phyloP scores from a whole-genome alignment of 2,888 invertebrate species.

The Carabus problematicus region DNA sequence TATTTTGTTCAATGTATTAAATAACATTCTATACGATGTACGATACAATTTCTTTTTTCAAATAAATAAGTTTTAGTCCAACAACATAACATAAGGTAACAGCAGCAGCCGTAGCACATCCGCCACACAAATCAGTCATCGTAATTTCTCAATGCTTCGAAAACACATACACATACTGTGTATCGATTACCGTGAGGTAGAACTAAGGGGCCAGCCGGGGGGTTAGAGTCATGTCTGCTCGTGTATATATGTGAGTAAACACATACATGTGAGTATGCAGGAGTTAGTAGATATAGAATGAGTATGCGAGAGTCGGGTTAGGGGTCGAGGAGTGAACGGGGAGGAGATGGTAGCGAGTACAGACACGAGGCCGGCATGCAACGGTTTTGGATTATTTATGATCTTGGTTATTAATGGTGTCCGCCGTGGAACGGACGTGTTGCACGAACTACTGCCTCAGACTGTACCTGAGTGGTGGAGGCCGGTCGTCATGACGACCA shows the following conservation, averaged over 20 bases:
- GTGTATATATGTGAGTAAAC: constrained; percentile 1
- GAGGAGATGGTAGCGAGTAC: not conserved
- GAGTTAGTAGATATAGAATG: not conserved
- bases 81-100: too few relatives aligned
- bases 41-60: too few relatives aligned
- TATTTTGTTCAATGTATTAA: too few relatives aligned
- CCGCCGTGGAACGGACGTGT: constrained; percentile 23
- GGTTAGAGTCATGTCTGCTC: not conserved
- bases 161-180: constrained; percentile 21
- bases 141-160: constrained; percentile 9
- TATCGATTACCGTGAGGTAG: constrained; percentile 30
- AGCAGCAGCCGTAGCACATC: too few relatives aligned
- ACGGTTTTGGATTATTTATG: constrained; percentile 41
- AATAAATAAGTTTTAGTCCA: too few relatives aligned
- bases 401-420: constrained; percentile 40
- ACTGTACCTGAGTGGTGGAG: constrained; percentile 40
- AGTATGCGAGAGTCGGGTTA: not conserved
- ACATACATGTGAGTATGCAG: not conserved
- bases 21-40: too few relatives aligned
- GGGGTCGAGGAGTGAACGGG: not conserved
- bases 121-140: not conserved
- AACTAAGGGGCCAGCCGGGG: constrained; percentile 1
- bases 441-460: constrained; percentile 16
- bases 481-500: constrained; percentile 37
- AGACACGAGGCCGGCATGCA: constrained; percentile 24